Conservation (phyloP, 2,113 vertebrate species). For the Tauraco erythrolophus region DNA sequence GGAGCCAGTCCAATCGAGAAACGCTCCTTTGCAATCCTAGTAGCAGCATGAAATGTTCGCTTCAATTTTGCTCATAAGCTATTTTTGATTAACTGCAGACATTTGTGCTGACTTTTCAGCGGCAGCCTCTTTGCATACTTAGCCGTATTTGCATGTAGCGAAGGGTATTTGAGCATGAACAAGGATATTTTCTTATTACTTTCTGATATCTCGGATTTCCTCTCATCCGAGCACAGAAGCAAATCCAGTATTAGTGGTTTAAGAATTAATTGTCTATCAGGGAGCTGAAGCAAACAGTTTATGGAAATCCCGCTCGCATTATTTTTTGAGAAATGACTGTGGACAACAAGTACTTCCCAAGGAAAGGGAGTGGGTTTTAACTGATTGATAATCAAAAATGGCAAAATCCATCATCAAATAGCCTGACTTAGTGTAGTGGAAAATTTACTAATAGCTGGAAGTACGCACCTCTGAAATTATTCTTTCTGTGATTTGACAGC, state of each 20-base stretch:
- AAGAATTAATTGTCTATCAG: neutral
- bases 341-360: neutral
- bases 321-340: neutral
- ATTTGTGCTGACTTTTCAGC: neutral
- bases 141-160: neutral
- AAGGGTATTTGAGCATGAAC: neutral
- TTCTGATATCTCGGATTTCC: neutral
- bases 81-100: constrained; percentile 20
- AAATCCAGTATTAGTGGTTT: neutral
- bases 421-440: neutral
- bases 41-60: neutral
- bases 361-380: neutral
- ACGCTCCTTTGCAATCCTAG: neutral
- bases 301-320: neutral
- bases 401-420: constrained; percentile 7
- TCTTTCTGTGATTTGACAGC: neutral
- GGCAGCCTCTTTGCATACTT: neutral
- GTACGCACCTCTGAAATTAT: neutral
- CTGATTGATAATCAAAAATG: neutral
- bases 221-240: neutral
- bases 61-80: neutral
- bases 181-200: neutral
- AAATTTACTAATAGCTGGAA: constrained; percentile 31
- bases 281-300: neutral
- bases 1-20: neutral